phyloP scores from a whole-genome alignment of 2,113 vertebrate genomes.

The Oncorhynchus kisutch region DNA sequence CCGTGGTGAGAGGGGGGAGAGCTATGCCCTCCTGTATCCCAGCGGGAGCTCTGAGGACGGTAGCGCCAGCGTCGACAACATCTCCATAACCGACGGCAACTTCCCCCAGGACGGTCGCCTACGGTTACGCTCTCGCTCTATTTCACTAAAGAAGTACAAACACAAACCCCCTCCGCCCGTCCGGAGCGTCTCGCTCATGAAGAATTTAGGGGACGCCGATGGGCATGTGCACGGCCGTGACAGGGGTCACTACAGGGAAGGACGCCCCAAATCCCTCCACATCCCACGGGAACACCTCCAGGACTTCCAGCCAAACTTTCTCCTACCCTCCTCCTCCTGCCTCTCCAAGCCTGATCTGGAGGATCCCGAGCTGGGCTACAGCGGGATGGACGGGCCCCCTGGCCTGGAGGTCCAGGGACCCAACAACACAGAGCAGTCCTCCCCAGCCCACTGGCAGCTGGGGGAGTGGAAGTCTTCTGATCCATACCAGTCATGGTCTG shows the following conservation, averaged over 20 bases:
- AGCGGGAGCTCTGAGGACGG: constrained; percentile 87
- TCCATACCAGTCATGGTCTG: constrained; percentile 87
- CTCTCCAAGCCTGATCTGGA: constrained; percentile 45
- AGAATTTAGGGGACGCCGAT: constrained; percentile 70
- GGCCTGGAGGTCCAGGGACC: constrained; percentile 69
- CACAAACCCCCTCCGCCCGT: constrained; percentile 92
- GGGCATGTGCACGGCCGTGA: constrained; percentile 44
- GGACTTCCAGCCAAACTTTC: constrained; percentile 76
- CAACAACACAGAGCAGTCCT: constrained; percentile 64
- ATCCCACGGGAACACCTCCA: constrained; percentile 78
- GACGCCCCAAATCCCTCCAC: constrained; percentile 89
- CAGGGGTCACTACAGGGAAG: constrained; percentile 71
- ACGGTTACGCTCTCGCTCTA: constrained; percentile 87
- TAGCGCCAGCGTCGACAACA: constrained; percentile 86
- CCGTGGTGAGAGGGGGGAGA: constrained; percentile 67
- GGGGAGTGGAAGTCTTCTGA: constrained; percentile 85
- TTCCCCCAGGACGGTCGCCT: constrained; percentile 70
- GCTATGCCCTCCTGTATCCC: constrained; percentile 84
- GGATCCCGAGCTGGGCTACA: constrained; percentile 43
- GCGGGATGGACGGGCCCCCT: constrained; percentile 56
- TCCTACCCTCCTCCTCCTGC: constrained; percentile 49
- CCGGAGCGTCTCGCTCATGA: constrained; percentile 92
- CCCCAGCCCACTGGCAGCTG: constrained; percentile 83
- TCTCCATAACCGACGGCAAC: constrained; percentile 79
- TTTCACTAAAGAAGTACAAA: constrained; percentile 94